Percentiles rank a stretch among this genome's conserved stretches.
These are phyloP conservation scores for Strix aluco DNA, from an alignment of 2,113 vertebrate species.

Conservation along the genomic window DNA sequence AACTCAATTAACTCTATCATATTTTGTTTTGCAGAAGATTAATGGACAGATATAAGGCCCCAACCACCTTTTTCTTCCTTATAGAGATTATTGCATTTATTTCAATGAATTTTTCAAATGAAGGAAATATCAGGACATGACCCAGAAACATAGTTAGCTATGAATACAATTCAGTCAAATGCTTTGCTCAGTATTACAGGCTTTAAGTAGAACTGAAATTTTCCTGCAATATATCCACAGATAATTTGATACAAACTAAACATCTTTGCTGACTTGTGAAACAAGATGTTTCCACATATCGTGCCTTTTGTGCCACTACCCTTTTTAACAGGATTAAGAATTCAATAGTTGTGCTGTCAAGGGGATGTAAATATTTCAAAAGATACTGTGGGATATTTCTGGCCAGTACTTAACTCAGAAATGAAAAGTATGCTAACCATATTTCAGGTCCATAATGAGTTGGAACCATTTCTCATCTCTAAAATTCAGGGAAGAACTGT, in stretches of 20 bases:
- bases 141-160: not conserved
- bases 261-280: not conserved
- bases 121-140: not conserved
- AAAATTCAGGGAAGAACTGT: not conserved
- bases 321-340: constrained; percentile 33
- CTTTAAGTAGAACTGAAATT: not conserved
- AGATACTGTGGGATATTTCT: not conserved
- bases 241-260: not conserved
- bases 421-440: not conserved
- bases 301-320: not conserved
- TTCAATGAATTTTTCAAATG: not conserved
- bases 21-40: not conserved
- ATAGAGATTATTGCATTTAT: not conserved
- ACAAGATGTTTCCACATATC: not conserved
- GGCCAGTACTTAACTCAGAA: not conserved
- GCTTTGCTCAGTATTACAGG: not conserved
- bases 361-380: not conserved
- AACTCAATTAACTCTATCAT: not conserved
- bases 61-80: not conserved
- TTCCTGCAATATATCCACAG: not conserved
- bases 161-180: not conserved
- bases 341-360: not conserved
- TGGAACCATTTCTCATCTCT: not conserved
- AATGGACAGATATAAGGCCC: not conserved
- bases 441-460: not conserved